Conservation (phyloP, 2,113 vertebrate species). For the Thryonomys swinderianus region DNA sequence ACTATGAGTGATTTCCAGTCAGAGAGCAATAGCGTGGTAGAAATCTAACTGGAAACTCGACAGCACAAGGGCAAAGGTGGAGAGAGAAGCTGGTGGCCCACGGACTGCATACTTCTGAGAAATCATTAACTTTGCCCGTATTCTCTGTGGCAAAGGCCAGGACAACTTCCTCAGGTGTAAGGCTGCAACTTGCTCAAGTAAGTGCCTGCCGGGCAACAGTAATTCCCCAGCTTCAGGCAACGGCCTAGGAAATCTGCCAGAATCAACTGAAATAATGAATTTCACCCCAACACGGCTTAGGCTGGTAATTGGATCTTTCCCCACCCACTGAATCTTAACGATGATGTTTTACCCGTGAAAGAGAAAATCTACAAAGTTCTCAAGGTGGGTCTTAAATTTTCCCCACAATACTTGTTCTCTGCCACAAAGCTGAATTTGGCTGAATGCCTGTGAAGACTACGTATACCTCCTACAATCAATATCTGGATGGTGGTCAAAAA, state of each 20-base stretch:
- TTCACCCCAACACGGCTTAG: background rate
- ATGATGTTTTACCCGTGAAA: background rate
- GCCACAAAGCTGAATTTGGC: background rate
- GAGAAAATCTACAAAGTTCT: background rate
- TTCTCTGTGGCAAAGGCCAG: background rate
- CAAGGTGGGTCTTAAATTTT: background rate
- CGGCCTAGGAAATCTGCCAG: background rate
- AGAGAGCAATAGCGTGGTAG: background rate
- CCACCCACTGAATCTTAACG: background rate
- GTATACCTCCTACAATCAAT: background rate
- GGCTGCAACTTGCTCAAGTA: background rate
- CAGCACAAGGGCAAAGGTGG: background rate
- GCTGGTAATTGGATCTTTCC: background rate
- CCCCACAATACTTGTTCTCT: background rate
- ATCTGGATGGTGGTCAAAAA: slow-evolving; percentile 12
- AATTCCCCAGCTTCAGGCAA: background rate
- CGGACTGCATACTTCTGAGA: background rate
- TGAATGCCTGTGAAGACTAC: background rate
- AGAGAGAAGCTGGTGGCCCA: background rate
- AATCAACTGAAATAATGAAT: background rate
- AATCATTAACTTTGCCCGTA: background rate
- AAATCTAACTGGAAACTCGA: background rate
- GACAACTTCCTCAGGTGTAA: background rate
- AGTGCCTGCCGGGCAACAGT: background rate
- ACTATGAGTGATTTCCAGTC: background rate